Percentiles rank a stretch among this genome's conserved stretches.
Conservation (phyloP, 92 coral and sea anemone species). For the Montipora capitata region DNA sequence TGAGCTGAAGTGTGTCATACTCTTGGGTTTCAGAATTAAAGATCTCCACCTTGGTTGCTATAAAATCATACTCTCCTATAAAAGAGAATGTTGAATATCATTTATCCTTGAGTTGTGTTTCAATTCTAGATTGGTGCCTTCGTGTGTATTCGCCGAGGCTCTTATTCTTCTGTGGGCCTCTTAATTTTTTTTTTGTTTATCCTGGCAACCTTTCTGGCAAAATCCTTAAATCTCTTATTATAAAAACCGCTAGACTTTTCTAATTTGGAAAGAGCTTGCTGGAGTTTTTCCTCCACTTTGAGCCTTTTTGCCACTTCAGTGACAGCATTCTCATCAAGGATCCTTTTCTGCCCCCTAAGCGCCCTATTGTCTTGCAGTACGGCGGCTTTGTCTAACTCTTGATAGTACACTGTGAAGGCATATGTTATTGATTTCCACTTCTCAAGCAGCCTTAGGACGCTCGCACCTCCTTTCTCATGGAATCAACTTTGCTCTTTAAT, state of each 20-base stretch:
- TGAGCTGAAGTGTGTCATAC: constrained; percentile 15
- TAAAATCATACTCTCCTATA: constrained; percentile 10
- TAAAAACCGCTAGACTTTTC: constrained; percentile 11
- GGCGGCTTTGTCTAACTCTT: constrained; percentile 8
- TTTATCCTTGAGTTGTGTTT: background rate
- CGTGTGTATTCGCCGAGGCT: constrained; percentile 5
- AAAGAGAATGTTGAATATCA: constrained; percentile 15
- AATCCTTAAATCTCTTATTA: constrained; percentile 13
- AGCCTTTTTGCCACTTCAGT: constrained; percentile 29
- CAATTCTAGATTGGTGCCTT: constrained; percentile 16
- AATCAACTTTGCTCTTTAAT: constrained; percentile 8
- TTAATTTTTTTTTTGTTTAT: background rate
- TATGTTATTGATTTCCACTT: constrained; percentile 9
- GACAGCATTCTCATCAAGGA: background rate
- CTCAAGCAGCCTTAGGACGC: constrained; percentile 11
- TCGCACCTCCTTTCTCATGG: constrained; percentile 33
- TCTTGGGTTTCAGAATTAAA: constrained; percentile 9
- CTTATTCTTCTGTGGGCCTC: constrained; percentile 12
- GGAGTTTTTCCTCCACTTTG: constrained; percentile 7
- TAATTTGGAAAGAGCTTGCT: constrained; percentile 22
- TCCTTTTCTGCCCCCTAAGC: constrained; percentile 6
- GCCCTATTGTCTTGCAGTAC: background rate
- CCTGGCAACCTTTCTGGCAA: background rate
- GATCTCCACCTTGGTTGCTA: constrained; percentile 18
- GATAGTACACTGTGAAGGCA: constrained; percentile 20